Conservation (phyloP, 2,888 invertebrate species). For the Scaptomyza caliginosa region DNA sequence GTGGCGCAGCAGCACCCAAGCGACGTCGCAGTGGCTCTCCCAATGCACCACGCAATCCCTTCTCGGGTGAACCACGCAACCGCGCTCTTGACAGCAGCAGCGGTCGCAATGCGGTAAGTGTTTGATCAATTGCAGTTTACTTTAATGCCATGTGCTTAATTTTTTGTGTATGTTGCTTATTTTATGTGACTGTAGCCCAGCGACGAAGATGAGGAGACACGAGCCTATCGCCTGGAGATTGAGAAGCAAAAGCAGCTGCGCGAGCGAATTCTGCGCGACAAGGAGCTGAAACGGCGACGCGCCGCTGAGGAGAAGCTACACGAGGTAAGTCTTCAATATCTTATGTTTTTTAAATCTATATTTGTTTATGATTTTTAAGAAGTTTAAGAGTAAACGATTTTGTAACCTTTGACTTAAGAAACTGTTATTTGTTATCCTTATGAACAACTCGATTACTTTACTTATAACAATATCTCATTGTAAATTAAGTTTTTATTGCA, state of each 20-base stretch:
- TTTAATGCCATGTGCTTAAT: neutral
- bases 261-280: slow-evolving; percentile 84
- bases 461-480: no score
- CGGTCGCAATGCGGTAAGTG: slow-evolving; percentile 75
- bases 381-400: no score
- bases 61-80: slow-evolving; percentile 70
- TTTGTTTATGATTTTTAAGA: no score
- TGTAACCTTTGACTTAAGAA: no score
- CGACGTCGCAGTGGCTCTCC: slow-evolving; percentile 82
- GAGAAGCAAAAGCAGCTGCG: slow-evolving; percentile 85
- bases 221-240: slow-evolving; percentile 84
- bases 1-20: slow-evolving; percentile 60
- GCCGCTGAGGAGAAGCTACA: slow-evolving; percentile 83
- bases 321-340: slow-evolving; percentile 80
- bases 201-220: slow-evolving; percentile 85
- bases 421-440: no score
- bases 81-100: slow-evolving; percentile 70
- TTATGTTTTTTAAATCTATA: no score
- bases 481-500: no score
- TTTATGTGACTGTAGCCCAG: slow-evolving; percentile 59
- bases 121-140: neutral
- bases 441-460: no score
- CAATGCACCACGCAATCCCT: slow-evolving; percentile 50
- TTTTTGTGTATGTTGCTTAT: no score
- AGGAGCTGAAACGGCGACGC: slow-evolving; percentile 84